A percentile compares a stretch with the other conserved stretches of the same genome.
phyloP scores from a whole-genome alignment of 2,888 invertebrate genomes.

The Eurytoma californica region DNA sequence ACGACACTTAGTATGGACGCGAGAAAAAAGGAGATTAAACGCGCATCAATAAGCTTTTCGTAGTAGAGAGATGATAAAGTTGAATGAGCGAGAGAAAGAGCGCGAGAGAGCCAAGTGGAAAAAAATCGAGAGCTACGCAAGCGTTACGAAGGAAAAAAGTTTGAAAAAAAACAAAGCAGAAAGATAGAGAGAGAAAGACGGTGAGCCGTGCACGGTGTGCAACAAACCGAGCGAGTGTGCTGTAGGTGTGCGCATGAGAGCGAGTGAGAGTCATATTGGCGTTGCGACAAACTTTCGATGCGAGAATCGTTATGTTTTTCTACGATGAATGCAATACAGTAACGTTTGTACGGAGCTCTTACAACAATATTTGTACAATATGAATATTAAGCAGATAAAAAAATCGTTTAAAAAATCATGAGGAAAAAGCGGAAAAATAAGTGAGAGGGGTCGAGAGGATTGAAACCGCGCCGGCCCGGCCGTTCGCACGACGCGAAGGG shows the following conservation, averaged over 20 bases:
- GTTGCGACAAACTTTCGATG: conserved; percentile 58
- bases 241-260: conserved; percentile 2
- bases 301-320: conserved; percentile 73
- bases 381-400: conserved; percentile 58
- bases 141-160: conserved; percentile 58
- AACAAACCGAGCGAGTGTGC: not conserved
- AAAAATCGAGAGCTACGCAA: conserved; percentile 50
- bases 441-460: conserved; percentile 3
- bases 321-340: conserved; percentile 65
- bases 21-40: conserved; percentile 55
- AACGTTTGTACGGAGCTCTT: conserved; percentile 75
- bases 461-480: conserved; percentile 21
- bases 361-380: conserved; percentile 74
- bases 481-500: conserved; percentile 55
- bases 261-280: not conserved
- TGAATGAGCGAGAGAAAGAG: conserved; percentile 58
- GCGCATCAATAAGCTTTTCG: conserved; percentile 70
- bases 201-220: not conserved
- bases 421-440: not conserved
- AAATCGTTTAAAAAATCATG: conserved; percentile 4
- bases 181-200: conserved; percentile 21
- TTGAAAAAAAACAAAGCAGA: conserved; percentile 35
- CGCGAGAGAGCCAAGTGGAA: not conserved
- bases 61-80: conserved; percentile 56
- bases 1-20: conserved; percentile 57